A percentile compares a stretch with the other conserved stretches of the same genome.
Evolutionary conservation across 2,888 invertebrate genomes (phyloP).

Genomic region (Eustalomyia histrio): DNA sequence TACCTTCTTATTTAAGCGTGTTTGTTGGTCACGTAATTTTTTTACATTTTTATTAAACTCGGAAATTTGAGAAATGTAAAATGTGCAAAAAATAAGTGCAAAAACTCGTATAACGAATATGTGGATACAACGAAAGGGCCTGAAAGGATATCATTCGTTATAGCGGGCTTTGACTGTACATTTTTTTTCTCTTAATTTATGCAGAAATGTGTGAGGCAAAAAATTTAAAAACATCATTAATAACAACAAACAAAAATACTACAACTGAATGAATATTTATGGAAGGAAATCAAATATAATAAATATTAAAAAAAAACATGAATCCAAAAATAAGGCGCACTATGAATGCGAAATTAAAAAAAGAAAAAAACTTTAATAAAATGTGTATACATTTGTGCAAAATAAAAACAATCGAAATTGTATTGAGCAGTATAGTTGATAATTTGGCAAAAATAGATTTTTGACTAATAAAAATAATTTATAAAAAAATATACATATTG

Average conservation of each 20-base stretch:
- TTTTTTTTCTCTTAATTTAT: background rate
- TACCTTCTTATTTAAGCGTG: too few species aligned
- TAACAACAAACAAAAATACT: background rate
- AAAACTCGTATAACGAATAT: too few species aligned
- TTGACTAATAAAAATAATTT: conserved; percentile 13
- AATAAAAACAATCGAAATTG: background rate
- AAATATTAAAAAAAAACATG: conserved; percentile 14
- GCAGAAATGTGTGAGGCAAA: background rate
- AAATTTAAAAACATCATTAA: background rate
- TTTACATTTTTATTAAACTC: too few species aligned
- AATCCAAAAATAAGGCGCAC: conserved; percentile 7
- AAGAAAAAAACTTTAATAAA: background rate
- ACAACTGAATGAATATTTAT: conserved; percentile 6
- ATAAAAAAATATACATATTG: background rate
- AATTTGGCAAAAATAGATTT: conserved; percentile 15
- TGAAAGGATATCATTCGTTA: too few species aligned
- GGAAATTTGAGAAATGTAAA: too few species aligned
- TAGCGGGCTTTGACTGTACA: too few species aligned
- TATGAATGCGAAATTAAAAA: background rate
- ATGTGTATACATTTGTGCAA: background rate
- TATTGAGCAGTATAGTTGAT: background rate
- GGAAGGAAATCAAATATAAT: background rate
- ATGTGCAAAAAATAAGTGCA: too few species aligned
- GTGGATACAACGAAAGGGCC: too few species aligned
- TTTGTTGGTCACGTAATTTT: too few species aligned